Evolutionary conservation across 1,140 invertebrate genomes (phyloP), one percentile per base, ranked within the genome.

Genomic region (Drosophila saltans): DNA sequence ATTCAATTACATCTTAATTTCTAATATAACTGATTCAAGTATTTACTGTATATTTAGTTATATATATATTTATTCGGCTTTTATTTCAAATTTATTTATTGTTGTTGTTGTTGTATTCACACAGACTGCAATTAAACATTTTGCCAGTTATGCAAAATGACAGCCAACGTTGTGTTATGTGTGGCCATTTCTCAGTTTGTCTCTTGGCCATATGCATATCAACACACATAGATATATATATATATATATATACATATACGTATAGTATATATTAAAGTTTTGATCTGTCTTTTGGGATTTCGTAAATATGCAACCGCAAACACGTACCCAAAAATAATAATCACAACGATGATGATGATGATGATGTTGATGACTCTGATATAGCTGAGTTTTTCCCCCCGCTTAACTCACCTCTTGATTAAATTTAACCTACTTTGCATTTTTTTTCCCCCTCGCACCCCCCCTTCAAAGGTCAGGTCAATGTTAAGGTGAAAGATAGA

Each of bases 401-500:
- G 8, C 33, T 36, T 36, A 36, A 7, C 45, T 52, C 45, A 52
- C 45, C 73, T 39, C 10, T 64, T 59, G 68, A 55, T 66, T 57
- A 5, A 43, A 24, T 66, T 71, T 83, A 74, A 85, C 81, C 81
- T 76, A 84, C 52, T 71, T 74, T 66, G 8, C 24, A 62, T 65
- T 43, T 69, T 59, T 28, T 30, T 3, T 30, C 28, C 28, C 2
- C 4, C 28, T 4, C 4, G 4, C 28, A 0, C 33, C 33, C 52
- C 39, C 39, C 45, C 45, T 36, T 26, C 36, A 41, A 71, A 80
- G 77, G 75, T 81, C 72, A 48, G 80, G 78, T 84, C 84, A 89
- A 78, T 89, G 84, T 73, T 84, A 89, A 90, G 84, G 84, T 89
- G 69, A 75, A 86, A 69, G 59, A 52, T 24, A 40, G 41, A 9